These are phyloP conservation scores for Cebidichthys violaceus DNA, from an alignment of 2,113 vertebrate genomes.

Conservation along the genomic window DNA sequence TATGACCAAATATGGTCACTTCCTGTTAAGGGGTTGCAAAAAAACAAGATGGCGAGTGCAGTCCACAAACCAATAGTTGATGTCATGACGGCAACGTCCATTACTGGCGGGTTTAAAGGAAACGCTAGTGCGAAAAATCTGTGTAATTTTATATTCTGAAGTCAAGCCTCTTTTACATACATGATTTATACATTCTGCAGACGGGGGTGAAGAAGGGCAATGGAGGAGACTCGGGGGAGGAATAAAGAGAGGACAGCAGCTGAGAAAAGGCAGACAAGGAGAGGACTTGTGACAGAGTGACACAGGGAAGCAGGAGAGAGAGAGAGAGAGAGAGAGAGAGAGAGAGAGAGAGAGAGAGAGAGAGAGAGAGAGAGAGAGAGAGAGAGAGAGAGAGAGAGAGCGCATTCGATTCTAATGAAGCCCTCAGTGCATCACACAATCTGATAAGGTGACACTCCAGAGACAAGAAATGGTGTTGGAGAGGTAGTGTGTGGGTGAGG, in stretches of 20 bases:
- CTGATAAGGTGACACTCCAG: slow-evolving; percentile 51
- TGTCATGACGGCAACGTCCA: too few relatives aligned
- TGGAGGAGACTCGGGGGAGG: not conserved
- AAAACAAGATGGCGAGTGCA: too few relatives aligned
- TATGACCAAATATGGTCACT: too few relatives aligned
- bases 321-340: not conserved
- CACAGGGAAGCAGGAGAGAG: slow-evolving; percentile 12
- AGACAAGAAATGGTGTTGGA: slow-evolving; percentile 12
- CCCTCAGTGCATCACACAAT: slow-evolving; percentile 25
- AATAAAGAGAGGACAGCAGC: not conserved
- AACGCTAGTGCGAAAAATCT: too few relatives aligned
- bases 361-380: not conserved
- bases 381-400: not conserved
- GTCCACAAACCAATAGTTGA: too few relatives aligned
- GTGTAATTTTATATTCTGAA: too few relatives aligned
- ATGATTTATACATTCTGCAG: not conserved
- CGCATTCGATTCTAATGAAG: slow-evolving; percentile 50
- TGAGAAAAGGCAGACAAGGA: not conserved
- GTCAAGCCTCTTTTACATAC: not conserved
- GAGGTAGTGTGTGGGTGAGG: not conserved
- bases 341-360: slow-evolving; percentile 1
- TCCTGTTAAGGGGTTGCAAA: too few relatives aligned
- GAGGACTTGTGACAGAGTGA: not conserved
- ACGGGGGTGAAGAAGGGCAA: not conserved
- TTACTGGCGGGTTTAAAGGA: not conserved